phyloP scores from a whole-genome alignment of 2,113 vertebrate genomes.

The Thinocorus orbignyianus region DNA sequence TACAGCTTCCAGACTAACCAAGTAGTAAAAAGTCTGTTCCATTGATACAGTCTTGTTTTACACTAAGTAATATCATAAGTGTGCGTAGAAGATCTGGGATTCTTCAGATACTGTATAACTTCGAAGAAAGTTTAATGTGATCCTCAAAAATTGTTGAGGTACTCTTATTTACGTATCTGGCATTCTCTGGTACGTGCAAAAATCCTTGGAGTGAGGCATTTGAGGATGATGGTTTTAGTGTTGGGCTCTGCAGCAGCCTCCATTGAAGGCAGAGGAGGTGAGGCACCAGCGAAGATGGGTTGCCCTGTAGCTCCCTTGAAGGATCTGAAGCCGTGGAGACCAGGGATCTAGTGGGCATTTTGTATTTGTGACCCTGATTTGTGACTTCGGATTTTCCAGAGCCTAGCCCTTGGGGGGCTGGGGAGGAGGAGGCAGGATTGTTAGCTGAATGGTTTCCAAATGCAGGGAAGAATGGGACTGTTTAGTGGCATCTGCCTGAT shows the following conservation, averaged over 20 bases:
- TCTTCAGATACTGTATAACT: background rate
- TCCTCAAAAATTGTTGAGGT: background rate
- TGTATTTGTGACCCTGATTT: background rate
- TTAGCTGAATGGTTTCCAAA: background rate
- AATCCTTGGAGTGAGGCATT: background rate
- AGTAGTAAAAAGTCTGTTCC: background rate
- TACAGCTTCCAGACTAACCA: background rate
- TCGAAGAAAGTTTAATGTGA: background rate
- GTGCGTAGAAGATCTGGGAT: background rate
- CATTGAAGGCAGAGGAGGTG: background rate
- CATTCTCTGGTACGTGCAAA: background rate
- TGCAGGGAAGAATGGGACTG: background rate
- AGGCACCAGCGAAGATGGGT: background rate
- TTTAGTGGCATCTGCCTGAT: background rate
- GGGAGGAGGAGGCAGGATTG: background rate
- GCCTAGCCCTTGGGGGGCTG: background rate
- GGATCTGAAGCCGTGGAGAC: background rate
- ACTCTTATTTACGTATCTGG: fast-evolving
- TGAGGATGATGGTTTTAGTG: background rate
- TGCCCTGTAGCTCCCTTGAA: background rate
- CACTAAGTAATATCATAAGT: fast-evolving
- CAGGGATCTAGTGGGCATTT: background rate
- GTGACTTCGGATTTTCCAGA: background rate
- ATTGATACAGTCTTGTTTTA: background rate
- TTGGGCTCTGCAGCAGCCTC: background rate